A percentile compares a stretch with the other conserved stretches of the same genome.
Evolutionary conservation across 2,888 invertebrate species (phyloP).

Genomic region (Willowsia nigromaculata): DNA sequence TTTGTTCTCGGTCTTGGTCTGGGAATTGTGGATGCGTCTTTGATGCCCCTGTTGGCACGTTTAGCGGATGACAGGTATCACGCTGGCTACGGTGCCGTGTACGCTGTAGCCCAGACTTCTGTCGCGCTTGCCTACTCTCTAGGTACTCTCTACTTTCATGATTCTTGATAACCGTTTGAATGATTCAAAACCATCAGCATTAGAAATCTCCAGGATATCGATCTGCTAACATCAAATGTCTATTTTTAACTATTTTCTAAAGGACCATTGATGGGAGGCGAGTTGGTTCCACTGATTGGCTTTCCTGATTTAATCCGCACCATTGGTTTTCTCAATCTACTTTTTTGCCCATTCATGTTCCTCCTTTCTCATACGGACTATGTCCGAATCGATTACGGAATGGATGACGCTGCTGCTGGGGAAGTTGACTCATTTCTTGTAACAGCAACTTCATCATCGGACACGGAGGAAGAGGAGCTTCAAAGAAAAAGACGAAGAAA

Average conservation of each 20-base stretch:
- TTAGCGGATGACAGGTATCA: slow-evolving; percentile 85
- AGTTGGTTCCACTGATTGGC: slow-evolving; percentile 86
- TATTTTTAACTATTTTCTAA: slow-evolving; percentile 71
- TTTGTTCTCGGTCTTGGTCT: slow-evolving; percentile 90
- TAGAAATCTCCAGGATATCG: background rate
- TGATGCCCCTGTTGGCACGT: slow-evolving; percentile 89
- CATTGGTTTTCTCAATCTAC: slow-evolving; percentile 86
- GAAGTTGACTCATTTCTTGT: background rate
- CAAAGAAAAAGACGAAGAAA: background rate
- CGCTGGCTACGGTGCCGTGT: slow-evolving; percentile 89
- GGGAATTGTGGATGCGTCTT: slow-evolving; percentile 89
- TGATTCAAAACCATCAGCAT: background rate
- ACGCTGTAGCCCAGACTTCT: slow-evolving; percentile 90
- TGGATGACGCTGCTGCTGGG: background rate
- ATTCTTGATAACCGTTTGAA: background rate
- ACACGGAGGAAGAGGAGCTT: background rate
- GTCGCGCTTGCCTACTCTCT: slow-evolving; percentile 90
- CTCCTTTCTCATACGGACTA: slow-evolving; percentile 79
- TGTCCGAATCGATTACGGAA: background rate
- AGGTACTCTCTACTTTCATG: too few species aligned
- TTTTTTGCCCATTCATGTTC: slow-evolving; percentile 86
- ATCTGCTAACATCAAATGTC: too few species aligned
- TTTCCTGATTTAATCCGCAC: slow-evolving; percentile 88
- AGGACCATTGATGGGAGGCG: slow-evolving; percentile 89
- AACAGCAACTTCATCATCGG: background rate